Percentiles rank a stretch among this genome's conserved stretches.
phyloP scores from a whole-genome alignment of 2,113 vertebrate species.

The Rhinolophus ferrumequinum region DNA sequence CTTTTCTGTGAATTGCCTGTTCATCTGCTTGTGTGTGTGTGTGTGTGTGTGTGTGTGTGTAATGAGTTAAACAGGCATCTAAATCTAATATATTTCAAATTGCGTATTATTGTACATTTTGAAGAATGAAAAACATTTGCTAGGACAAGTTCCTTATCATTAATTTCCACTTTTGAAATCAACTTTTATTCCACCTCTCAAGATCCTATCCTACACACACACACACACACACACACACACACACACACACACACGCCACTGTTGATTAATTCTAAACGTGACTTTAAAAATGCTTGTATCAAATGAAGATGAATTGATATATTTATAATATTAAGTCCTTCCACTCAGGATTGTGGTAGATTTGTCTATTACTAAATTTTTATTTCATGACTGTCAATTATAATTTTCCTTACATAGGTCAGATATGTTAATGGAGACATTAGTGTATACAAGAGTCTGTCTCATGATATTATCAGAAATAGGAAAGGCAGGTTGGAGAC shows the following conservation, averaged over 20 bases:
- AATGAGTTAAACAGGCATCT: background rate
- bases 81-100: background rate
- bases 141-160: background rate
- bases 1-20: slow-evolving; percentile 12
- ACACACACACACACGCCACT: background rate
- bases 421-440: background rate
- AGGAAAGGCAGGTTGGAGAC: background rate
- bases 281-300: background rate
- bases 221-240: background rate
- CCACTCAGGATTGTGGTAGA: background rate
- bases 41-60: background rate
- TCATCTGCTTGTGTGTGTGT: background rate
- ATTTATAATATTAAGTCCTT: background rate
- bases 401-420: background rate
- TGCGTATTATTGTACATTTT: background rate
- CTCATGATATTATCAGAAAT: background rate
- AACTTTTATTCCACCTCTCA: background rate
- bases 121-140: background rate
- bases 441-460: background rate
- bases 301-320: background rate
- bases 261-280: background rate
- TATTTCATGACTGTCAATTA: background rate
- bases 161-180: slow-evolving; percentile 41
- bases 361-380: background rate
- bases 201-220: background rate